Evolutionary conservation across 1,140 invertebrate genomes (phyloP).

Genomic region (Aphelenchoides besseyi): DNA sequence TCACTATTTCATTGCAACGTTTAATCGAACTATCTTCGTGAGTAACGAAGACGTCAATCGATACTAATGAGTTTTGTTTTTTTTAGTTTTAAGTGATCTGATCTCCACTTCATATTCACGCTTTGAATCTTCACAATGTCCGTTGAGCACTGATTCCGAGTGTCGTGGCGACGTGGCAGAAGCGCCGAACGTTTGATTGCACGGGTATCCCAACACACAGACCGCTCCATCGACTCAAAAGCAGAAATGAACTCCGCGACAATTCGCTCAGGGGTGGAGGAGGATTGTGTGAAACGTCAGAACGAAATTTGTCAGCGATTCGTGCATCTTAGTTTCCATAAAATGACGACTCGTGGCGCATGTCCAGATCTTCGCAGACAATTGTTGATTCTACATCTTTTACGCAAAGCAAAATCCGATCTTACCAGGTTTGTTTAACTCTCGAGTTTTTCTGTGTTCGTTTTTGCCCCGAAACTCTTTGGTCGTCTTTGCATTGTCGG

Average conservation of each 20-base stretch:
- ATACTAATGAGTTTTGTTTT: too few species aligned
- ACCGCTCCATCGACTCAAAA: background rate
- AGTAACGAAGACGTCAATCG: too few species aligned
- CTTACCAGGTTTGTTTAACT: background rate
- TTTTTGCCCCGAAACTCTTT: background rate
- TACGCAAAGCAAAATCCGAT: slow-evolving; percentile 16
- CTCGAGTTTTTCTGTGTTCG: background rate
- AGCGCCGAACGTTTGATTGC: background rate
- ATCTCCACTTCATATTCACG: background rate
- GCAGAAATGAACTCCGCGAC: too few species aligned
- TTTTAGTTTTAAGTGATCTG: background rate
- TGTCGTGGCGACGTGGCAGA: background rate
- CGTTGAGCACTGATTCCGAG: background rate
- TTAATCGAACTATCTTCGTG: too few species aligned
- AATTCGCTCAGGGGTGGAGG: background rate
- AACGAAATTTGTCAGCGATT: slow-evolving; percentile 33
- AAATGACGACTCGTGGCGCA: slow-evolving; percentile 24
- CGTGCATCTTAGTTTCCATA: slow-evolving; percentile 28
- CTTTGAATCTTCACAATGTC: background rate
- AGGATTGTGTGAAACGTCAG: background rate
- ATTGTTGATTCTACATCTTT: slow-evolving; percentile 29
- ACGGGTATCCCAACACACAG: background rate
- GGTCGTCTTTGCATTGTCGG: background rate
- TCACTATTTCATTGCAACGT: too few species aligned
- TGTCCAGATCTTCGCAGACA: slow-evolving; percentile 27